Conservation (phyloP, 2,888 invertebrate species). For the Chrysodeixis includens region DNA sequence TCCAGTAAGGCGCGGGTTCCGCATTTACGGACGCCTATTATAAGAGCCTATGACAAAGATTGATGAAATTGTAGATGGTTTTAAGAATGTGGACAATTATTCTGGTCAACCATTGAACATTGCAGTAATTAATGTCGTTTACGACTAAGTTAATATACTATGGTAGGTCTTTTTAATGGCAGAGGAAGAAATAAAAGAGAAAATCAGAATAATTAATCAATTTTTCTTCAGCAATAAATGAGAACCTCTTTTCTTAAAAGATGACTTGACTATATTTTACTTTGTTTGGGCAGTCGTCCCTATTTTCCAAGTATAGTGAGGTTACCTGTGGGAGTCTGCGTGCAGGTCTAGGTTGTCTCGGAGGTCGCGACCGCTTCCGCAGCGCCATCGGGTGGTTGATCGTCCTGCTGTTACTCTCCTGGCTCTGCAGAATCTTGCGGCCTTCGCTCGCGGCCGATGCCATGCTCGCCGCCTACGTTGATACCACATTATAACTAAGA, state of each 20-base stretch:
- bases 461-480: constrained; percentile 87
- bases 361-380: constrained; percentile 79
- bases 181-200: too few relatives aligned
- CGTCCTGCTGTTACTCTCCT: constrained; percentile 81
- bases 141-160: too few relatives aligned
- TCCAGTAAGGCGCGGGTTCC: constrained; percentile 98
- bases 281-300: too few relatives aligned
- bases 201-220: too few relatives aligned
- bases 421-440: constrained; percentile 82
- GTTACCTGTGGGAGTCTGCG: constrained; percentile 89
- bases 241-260: not conserved
- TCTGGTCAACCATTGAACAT: too few relatives aligned
- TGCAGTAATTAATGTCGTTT: too few relatives aligned
- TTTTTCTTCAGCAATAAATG: too few relatives aligned
- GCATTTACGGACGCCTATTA: constrained; percentile 98
- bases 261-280: not conserved
- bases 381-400: constrained; percentile 86
- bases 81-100: too few relatives aligned
- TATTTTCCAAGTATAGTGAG: not conserved
- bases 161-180: too few relatives aligned
- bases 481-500: not conserved
- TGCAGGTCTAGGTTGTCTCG: constrained; percentile 79
- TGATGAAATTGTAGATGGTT: not conserved
- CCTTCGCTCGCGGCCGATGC: constrained; percentile 88
- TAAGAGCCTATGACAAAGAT: constrained; percentile 91